Evolutionary conservation across 2,113 vertebrate species (phyloP).

Genomic region (Chaetorhynchus papuensis): DNA sequence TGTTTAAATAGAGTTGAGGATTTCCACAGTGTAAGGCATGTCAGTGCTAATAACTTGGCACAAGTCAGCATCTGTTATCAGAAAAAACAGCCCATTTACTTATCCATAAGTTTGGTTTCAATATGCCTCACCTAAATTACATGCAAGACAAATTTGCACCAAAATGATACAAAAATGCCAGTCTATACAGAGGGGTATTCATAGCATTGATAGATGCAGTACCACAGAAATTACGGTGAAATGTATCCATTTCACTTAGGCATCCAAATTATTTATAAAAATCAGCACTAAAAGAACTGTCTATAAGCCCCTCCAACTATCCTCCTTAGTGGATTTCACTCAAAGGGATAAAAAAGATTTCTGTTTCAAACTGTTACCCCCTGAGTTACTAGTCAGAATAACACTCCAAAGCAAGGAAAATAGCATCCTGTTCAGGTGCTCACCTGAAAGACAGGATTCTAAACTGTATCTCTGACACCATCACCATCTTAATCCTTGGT

Average conservation of each 20-base stretch:
- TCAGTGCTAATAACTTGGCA: constrained; percentile 2
- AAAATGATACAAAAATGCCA: neutral
- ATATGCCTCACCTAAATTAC: neutral
- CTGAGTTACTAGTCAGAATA: neutral
- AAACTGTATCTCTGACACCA: neutral
- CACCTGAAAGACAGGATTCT: neutral
- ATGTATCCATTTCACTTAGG: neutral
- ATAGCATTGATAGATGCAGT: neutral
- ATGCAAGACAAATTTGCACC: neutral
- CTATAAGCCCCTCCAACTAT: neutral
- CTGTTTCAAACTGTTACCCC: neutral
- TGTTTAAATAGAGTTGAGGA: neutral
- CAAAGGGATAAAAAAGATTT: neutral
- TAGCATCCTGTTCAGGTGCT: neutral
- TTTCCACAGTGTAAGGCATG: neutral
- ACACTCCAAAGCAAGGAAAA: neutral
- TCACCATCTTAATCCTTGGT: neutral
- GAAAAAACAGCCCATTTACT: neutral
- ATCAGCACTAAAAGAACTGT: neutral
- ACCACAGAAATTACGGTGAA: neutral
- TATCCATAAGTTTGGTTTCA: neutral
- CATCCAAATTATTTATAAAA: neutral
- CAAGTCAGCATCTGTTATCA: neutral
- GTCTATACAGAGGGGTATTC: neutral
- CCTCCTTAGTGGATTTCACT: neutral